phyloP scores from a whole-genome alignment of 2,888 invertebrate genomes.

The Neoaliturus tenellus region DNA sequence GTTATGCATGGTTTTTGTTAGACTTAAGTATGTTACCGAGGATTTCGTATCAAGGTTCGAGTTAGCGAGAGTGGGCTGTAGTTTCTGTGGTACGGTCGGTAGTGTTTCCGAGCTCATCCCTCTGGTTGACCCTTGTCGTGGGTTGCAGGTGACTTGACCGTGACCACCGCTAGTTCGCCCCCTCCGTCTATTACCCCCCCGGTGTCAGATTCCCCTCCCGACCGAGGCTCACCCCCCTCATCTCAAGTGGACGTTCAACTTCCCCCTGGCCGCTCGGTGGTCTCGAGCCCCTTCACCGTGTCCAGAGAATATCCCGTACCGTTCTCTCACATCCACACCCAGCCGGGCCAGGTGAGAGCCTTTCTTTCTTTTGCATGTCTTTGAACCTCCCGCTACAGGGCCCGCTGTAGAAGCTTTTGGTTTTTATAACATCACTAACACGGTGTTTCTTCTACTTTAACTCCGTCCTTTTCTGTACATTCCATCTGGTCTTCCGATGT shows the following conservation, averaged over 20 bases:
- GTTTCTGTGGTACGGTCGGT: background rate
- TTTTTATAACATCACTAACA: conserved; percentile 22
- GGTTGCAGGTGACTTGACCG: conserved; percentile 74
- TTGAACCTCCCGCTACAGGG: background rate
- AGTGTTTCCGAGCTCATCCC: background rate
- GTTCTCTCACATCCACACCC: conserved; percentile 96
- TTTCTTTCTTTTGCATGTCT: conserved; percentile 42
- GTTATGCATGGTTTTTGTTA: no score
- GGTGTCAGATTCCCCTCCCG: conserved; percentile 70
- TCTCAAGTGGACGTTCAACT: conserved; percentile 55
- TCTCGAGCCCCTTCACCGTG: conserved; percentile 70
- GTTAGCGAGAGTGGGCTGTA: no score
- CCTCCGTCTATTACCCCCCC: conserved; percentile 78
- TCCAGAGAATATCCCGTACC: conserved; percentile 89
- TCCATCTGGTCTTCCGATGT: conserved; percentile 48
- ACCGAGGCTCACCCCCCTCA: conserved; percentile 63
- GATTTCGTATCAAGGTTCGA: no score
- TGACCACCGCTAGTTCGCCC: conserved; percentile 78
- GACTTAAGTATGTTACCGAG: no score
- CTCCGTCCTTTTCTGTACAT: background rate
- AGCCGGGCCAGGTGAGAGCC: conserved; percentile 84
- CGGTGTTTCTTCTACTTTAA: background rate
- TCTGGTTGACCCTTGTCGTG: background rate
- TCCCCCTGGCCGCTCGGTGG: conserved; percentile 67
- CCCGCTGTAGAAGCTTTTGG: conserved; percentile 32